Percentiles rank a stretch among this genome's conserved stretches.
Evolutionary conservation across 1,140 invertebrate species (phyloP).

Genomic region (Neodiprion virginianus): DNA sequence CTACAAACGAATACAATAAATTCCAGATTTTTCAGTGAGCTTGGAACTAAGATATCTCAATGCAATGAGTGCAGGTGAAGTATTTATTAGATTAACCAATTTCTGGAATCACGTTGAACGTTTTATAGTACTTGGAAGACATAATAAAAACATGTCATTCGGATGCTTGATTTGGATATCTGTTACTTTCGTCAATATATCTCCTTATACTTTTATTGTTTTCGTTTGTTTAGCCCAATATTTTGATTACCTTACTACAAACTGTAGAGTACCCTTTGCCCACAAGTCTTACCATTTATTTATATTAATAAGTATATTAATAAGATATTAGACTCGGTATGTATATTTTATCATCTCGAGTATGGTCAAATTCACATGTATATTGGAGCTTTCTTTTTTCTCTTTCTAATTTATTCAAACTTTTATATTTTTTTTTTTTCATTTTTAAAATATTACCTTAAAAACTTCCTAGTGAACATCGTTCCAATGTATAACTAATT

Average conservation of each 20-base stretch:
- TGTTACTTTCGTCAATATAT: neutral
- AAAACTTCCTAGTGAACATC: neutral
- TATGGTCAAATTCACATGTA: neutral
- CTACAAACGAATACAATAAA: conserved; percentile 1
- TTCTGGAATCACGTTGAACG: no score
- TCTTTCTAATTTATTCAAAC: no score
- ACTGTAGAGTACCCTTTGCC: conserved; percentile 7
- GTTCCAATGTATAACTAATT: neutral
- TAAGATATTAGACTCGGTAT: conserved; percentile 1
- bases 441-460: neutral
- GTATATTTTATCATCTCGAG: neutral
- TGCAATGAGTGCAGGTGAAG: no score
- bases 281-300: neutral
- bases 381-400: no score
- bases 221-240: conserved; percentile 1
- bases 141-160: no score
- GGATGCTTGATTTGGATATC: neutral
- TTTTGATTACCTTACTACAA: neutral
- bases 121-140: no score
- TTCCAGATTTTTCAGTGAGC: neutral
- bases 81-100: no score
- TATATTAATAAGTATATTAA: no score
- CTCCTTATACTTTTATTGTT: neutral
- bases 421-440: no score
- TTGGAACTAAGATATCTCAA: no score